Base-by-base conservation (phyloP, 1,140 invertebrate genomes). In the Ctenoplectra terminalis region DNA sequence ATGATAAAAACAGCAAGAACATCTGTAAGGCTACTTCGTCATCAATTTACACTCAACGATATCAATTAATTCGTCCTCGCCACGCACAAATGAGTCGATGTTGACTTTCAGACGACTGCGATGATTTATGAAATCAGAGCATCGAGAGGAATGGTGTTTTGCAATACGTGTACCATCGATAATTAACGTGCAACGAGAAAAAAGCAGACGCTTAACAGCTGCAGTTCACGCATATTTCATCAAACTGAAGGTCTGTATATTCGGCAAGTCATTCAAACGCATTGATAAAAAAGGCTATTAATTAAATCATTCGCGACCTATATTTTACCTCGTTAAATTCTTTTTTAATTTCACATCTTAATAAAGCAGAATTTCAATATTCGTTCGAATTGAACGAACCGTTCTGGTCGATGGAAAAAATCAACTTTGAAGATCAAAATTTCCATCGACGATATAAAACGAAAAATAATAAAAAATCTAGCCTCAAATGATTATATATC, bases 131-230 rank as follows among this genome's bases (percentile, higher is more conserved):
- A 34, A 60, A 60, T 48, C 23, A 48, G 3, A 15, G 8, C 43
- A 34, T 7, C 23, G 40, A 43, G n/a, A 13, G 48, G 11, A 31
- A 29, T 8, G 20, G 17, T 2, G 7, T 69, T 43, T 63, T 50
- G 29, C 54, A 40, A n/a, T 8, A 9, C 46, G 2, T 13, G 8
- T 15, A 34, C 37, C 29, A 58, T 56, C 40, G 75, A 60, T 76
- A 81, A 88, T 87, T 87, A 88, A 81, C 66, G 46, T 26, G 31
- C 54, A n/a, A 60, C 37, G 43, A n/a, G 7, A 85, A 90, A 88
- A 88, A 85, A 78, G 29, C 63, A 61, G 37, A 23, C 66, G 66
- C 15, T 86, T 77, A 82, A 87, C 86, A 52, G 67, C 23, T 76
- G 66, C 29, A 76, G 63, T 85, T 87, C 83, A 81, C 66, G 70